Conservation (phyloP, 2,113 vertebrate species). For the Serinus canaria region DNA sequence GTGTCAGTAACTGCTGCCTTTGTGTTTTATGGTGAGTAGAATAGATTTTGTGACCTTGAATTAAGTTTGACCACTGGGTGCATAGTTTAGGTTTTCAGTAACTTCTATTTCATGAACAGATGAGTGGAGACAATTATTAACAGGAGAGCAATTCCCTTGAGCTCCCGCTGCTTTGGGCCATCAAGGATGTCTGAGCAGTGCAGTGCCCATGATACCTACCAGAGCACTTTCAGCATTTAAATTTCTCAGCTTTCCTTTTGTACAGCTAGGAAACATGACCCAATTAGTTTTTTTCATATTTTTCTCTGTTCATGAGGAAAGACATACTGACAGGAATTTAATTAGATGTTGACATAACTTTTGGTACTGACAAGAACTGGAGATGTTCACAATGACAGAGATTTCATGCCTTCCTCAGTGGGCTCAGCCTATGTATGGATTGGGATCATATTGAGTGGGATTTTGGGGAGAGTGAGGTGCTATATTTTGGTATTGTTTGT, state of each 20-base stretch:
- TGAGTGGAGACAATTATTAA: neutral
- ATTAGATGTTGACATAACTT: neutral
- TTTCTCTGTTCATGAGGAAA: neutral
- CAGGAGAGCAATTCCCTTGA: neutral
- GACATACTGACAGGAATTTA: neutral
- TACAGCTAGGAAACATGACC: neutral
- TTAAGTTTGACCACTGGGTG: neutral
- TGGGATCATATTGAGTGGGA: rapidly evolving
- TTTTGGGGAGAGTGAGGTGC: rapidly evolving
- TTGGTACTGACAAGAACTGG: neutral
- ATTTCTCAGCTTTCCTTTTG: neutral
- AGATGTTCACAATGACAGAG: neutral
- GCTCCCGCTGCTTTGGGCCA: neutral
- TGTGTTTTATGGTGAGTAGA: neutral
- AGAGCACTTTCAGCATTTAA: neutral
- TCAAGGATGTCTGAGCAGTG: neutral
- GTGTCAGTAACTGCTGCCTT: neutral
- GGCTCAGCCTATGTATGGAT: neutral
- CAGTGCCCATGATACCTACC: neutral
- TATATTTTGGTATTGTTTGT: neutral
- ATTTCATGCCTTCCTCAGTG: neutral
- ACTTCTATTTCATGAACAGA: neutral
- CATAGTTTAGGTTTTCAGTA: neutral
- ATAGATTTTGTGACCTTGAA: neutral
- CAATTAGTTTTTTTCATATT: neutral